Conservation (phyloP, 23 tunicate species). For the Botrylloides violaceus region DNA sequence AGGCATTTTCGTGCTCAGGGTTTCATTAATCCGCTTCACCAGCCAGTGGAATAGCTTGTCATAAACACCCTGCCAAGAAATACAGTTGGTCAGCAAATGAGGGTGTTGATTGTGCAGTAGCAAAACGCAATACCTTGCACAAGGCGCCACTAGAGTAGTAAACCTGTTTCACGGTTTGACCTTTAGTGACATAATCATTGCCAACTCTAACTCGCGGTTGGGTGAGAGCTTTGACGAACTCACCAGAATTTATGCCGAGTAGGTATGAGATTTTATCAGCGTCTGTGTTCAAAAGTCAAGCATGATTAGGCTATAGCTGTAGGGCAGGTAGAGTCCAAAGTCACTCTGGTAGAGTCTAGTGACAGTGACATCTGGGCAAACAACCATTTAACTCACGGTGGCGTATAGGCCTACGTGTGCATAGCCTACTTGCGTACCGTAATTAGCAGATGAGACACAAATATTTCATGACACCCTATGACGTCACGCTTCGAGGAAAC, state of each 20-base stretch:
- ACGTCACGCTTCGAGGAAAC: too few species aligned
- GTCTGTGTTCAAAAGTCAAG: too few species aligned
- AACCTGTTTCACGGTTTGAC: conserved; percentile 98
- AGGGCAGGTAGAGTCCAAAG: too few species aligned
- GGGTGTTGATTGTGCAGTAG: background rate
- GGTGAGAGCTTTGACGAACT: conserved; percentile 68
- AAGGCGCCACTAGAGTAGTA: conserved; percentile 75
- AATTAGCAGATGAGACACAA: too few species aligned
- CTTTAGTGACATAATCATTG: conserved; percentile 96
- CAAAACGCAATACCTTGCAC: conserved; percentile 45
- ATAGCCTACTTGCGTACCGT: too few species aligned
- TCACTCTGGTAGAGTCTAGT: too few species aligned
- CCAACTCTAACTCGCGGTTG: conserved; percentile 96
- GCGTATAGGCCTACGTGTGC: too few species aligned
- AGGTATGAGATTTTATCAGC: conserved; percentile 91
- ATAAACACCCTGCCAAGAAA: conserved; percentile 63
- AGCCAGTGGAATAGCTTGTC: conserved; percentile 86
- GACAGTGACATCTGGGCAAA: too few species aligned
- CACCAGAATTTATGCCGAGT: conserved; percentile 84
- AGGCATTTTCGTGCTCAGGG: conserved; percentile 82
- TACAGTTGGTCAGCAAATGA: background rate
- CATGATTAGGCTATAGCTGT: too few species aligned
- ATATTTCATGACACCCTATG: too few species aligned
- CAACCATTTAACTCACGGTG: too few species aligned
- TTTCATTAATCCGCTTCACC: conserved; percentile 90